Evolutionary conservation across 2,888 invertebrate genomes (phyloP).

Genomic region (Trichogramma evanescens): DNA sequence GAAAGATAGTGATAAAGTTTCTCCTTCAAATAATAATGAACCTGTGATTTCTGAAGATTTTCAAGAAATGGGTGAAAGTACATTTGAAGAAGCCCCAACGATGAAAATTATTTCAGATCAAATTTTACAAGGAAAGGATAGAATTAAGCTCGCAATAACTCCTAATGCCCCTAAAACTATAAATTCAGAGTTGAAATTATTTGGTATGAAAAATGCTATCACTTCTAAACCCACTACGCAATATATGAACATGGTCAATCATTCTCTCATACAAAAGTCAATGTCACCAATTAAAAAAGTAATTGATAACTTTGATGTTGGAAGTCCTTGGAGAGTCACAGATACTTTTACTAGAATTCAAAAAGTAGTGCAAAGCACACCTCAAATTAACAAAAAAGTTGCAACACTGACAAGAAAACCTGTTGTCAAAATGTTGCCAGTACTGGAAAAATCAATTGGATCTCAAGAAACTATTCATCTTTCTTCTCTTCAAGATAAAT

Average conservation of each 20-base stretch:
- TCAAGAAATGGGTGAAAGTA: constrained; percentile 7
- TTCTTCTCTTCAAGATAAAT: not conserved
- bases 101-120: constrained; percentile 16
- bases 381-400: constrained; percentile 22
- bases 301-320: constrained; percentile 25
- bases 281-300: constrained; percentile 33
- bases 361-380: constrained; percentile 35
- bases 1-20: not conserved
- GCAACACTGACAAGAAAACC: not conserved
- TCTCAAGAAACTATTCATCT: constrained; percentile 16
- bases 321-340: constrained; percentile 34
- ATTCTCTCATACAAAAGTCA: constrained; percentile 26
- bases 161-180: constrained; percentile 12
- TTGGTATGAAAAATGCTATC: constrained; percentile 14
- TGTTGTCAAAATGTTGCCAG: constrained; percentile 3
- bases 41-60: constrained; percentile 4
- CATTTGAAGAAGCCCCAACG: constrained; percentile 13
- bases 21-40: not conserved
- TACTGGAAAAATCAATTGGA: constrained; percentile 10
- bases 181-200: constrained; percentile 18
- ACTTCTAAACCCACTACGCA: constrained; percentile 4
- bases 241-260: constrained; percentile 18
- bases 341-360: constrained; percentile 30
- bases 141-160: constrained; percentile 13
- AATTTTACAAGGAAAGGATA: constrained; percentile 12